A percentile compares a stretch with the other conserved stretches of the same genome.
These are phyloP conservation scores for Catharus minimus DNA, from an alignment of 2,113 vertebrate species.

Conservation along the genomic window DNA sequence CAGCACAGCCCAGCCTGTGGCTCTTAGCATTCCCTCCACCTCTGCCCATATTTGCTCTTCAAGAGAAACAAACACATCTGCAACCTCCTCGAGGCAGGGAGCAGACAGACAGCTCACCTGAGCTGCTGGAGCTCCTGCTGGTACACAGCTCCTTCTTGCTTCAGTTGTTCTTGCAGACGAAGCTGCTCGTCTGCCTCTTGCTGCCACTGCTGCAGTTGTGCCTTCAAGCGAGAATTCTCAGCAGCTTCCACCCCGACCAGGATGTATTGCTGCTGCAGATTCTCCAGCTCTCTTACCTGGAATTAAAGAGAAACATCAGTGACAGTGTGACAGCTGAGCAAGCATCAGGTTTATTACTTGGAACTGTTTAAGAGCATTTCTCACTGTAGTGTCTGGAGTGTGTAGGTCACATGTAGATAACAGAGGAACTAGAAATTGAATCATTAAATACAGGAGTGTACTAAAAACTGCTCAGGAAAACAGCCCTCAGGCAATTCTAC, in stretches of 20 bases:
- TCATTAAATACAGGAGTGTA: not conserved
- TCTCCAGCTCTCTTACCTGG: constrained; percentile 86
- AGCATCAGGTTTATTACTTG: not conserved
- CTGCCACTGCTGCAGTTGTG: constrained; percentile 76
- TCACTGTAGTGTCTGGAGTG: not conserved
- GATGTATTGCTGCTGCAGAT: constrained; percentile 81
- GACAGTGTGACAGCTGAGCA: not conserved
- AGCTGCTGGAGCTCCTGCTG: constrained; percentile 69
- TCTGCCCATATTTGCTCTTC: not conserved
- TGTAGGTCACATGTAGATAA: not conserved
- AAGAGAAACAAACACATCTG: not conserved
- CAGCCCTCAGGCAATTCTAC: not conserved
- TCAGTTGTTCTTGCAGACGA: constrained; percentile 62
- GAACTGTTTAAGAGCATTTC: not conserved
- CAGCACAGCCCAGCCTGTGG: not conserved
- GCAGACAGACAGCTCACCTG: constrained; percentile 67
- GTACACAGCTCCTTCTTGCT: constrained; percentile 46
- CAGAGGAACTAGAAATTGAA: not conserved
- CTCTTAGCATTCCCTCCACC: not conserved
- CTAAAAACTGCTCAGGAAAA: not conserved
- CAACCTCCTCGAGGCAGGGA: not conserved
- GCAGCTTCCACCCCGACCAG: constrained; percentile 78
- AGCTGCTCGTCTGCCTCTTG: constrained; percentile 66
- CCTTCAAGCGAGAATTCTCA: constrained; percentile 74
- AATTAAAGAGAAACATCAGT: not conserved